phyloP scores from a whole-genome alignment of 2,113 vertebrate species.

The Psittacula cyanocephala region DNA sequence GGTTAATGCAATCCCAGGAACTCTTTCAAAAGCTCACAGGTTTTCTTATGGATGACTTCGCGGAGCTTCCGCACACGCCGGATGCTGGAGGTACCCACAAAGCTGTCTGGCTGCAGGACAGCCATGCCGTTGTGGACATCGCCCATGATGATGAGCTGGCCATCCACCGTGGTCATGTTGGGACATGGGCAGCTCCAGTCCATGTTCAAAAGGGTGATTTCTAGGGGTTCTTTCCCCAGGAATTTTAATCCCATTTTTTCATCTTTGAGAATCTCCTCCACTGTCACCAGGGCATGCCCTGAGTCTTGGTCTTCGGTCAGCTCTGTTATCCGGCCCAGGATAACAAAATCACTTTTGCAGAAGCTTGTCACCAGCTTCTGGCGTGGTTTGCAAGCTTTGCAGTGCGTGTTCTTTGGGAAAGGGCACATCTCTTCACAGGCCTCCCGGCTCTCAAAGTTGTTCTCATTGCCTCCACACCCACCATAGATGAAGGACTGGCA shows the following conservation, averaged over 20 bases:
- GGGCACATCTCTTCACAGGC: constrained; percentile 92
- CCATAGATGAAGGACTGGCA: constrained; percentile 95
- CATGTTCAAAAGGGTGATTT: constrained; percentile 92
- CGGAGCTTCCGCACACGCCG: constrained; percentile 88
- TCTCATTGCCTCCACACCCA: constrained; percentile 91
- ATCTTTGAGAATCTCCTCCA: constrained; percentile 96
- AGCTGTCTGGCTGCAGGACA: constrained; percentile 90
- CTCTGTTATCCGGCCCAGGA: constrained; percentile 88
- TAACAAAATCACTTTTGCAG: constrained; percentile 94
- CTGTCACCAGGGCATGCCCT: constrained; percentile 85
- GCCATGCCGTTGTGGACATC: constrained; percentile 92
- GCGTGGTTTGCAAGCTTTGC: constrained; percentile 87
- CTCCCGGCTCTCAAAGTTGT: constrained; percentile 95
- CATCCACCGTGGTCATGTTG: constrained; percentile 87
- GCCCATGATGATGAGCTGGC: constrained; percentile 95
- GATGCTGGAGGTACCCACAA: constrained; percentile 82
- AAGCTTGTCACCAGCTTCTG: constrained; percentile 96
- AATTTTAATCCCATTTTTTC: constrained; percentile 98
- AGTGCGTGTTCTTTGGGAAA: constrained; percentile 84
- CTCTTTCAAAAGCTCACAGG: constrained; percentile 92
- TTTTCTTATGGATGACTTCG: constrained; percentile 93
- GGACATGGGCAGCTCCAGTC: constrained; percentile 97
- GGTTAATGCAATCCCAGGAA: constrained; percentile 84
- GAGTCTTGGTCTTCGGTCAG: constrained; percentile 88
- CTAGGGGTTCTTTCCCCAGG: constrained; percentile 89